Evolutionary conservation across 2,113 vertebrate species (phyloP), one percentile per base, ranked within the genome.

Genomic region (Seriola aureovittata): DNA sequence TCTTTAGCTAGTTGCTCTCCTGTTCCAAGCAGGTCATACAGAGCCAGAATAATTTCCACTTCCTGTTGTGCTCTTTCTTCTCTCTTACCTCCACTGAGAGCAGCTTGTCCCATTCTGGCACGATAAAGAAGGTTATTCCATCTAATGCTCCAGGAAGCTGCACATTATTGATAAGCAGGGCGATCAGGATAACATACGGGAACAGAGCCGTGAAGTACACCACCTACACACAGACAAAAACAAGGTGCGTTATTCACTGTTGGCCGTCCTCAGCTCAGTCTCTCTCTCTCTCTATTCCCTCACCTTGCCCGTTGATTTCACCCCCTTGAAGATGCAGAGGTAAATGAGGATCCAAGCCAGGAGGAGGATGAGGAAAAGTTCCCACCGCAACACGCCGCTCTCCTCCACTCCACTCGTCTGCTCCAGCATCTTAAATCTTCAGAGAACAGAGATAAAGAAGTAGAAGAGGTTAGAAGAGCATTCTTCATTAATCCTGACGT

Each of bases 161-260:
- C 21, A 72, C 86, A 6, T 96, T 96, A 84, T 95, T 96, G 75
- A 96, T 91, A 78, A 96, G 90, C 72, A 96, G 76, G 1, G 94
- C 92, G 50, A 96, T 78, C 46, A 96, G 90, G 66, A 95, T 93
- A 4, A 95, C 83, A 7, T 96, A 96, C 0, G 95, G 95, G 81
- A 96, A 96, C 59, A 95, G 87, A 40, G 94, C 95, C 0, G 95
- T 96, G 82, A 96, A 93, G 79, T 96, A 96, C 38, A 96, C 95
- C 71, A 96, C 94, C 95, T 96, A 54, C 55, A 85, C 48, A 85
- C 2, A 80, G 6, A 69, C 23, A 71, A 12, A 78, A 16, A 84
- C 58, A 67, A 48, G 17, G 23, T 2, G 44, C 36, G 19, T 11
- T 5, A 38, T 11, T 46, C 13, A 4, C 13, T 46, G 12, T 48